These are phyloP conservation scores for Alethe castanea DNA, from an alignment of 2,113 vertebrate genomes.

Conservation along the genomic window DNA sequence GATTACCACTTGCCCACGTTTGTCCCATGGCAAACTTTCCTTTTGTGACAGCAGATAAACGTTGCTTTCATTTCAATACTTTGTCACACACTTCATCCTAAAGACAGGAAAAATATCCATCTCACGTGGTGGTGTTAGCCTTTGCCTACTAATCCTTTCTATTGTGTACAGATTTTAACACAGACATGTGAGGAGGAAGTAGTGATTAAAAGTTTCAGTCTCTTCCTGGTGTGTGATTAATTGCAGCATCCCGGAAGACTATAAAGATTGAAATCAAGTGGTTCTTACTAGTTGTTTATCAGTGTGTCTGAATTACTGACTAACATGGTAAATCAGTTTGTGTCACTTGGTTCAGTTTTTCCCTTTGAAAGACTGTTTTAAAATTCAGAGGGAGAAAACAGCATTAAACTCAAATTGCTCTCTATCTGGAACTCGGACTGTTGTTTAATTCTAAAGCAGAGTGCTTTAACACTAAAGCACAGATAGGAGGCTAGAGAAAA, in stretches of 20 bases:
- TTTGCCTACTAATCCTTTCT: neutral
- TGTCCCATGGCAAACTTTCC: neutral
- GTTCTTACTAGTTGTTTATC: neutral
- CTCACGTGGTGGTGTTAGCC: neutral
- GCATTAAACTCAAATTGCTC: neutral
- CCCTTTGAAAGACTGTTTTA: neutral
- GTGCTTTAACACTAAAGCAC: neutral
- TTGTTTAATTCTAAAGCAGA: neutral
- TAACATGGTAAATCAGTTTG: neutral
- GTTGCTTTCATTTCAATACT: neutral
- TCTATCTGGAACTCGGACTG: neutral
- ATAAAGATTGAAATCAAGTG: neutral
- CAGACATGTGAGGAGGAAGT: neutral
- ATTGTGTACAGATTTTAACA: neutral
- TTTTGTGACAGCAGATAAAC: neutral
- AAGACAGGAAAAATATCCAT: neutral
- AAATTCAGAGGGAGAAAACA: neutral
- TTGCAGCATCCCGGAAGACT: neutral
- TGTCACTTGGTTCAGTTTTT: neutral
- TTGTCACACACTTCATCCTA: neutral
- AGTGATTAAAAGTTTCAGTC: neutral
- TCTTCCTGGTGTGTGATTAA: neutral
- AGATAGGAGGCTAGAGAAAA: neutral
- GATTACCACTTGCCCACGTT: neutral
- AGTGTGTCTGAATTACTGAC: neutral